These are phyloP conservation scores for Dicentrarchus labrax DNA, from an alignment of 2,113 vertebrate genomes.

Conservation along the genomic window DNA sequence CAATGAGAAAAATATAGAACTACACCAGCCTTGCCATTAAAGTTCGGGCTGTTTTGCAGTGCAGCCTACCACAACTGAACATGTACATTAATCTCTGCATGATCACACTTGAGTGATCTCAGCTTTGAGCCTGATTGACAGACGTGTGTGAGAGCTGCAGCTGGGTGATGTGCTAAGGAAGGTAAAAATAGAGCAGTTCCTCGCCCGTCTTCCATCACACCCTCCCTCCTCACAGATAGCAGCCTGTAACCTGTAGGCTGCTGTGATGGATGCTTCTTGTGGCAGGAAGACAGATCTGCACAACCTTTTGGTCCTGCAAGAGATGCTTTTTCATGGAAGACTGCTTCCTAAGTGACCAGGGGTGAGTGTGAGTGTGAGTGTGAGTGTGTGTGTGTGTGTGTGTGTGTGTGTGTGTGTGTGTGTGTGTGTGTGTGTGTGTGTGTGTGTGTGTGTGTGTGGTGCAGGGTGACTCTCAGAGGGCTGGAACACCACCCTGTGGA, in stretches of 20 bases:
- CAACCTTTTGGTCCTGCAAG: conserved; percentile 52
- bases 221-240: conserved; percentile 28
- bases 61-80: neutral
- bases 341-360: conserved; percentile 52
- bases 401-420: conserved; percentile 5
- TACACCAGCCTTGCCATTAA: neutral
- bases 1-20: neutral
- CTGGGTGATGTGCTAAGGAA: conserved; percentile 12
- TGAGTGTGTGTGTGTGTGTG: neutral
- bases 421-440: neutral
- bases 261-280: conserved; percentile 54
- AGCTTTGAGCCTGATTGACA: neutral
- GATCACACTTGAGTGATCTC: conserved; percentile 11
- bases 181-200: conserved; percentile 38
- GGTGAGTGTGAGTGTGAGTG: too few relatives aligned
- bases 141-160: conserved; percentile 7
- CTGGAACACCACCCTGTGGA: conserved; percentile 82
- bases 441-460: conserved; percentile 1
- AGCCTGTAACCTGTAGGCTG: conserved; percentile 37
- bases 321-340: conserved; percentile 57
- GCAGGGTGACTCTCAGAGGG: conserved; percentile 24
- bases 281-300: conserved; percentile 55
- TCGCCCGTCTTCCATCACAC: conserved; percentile 17
- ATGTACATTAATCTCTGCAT: neutral
- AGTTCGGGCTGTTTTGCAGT: neutral